Percentiles rank a stretch among this genome's conserved stretches.
phyloP scores from a whole-genome alignment of 2,113 vertebrate species.

The Laterallus jamaicensis region DNA sequence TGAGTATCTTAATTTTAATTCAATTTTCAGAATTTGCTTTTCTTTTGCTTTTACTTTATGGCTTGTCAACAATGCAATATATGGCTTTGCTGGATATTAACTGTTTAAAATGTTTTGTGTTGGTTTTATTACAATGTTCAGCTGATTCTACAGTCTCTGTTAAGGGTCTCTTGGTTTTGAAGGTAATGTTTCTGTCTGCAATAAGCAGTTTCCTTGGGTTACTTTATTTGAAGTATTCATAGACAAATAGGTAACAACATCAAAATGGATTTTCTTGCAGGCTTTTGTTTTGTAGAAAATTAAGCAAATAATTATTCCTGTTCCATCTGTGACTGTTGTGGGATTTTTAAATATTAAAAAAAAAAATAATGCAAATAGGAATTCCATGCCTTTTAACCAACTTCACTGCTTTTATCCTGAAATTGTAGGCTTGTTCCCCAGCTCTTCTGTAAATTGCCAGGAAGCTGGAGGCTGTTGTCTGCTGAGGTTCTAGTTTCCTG shows the following conservation, averaged over 20 bases:
- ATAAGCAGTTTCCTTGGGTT: background rate
- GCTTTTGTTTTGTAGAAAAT: background rate
- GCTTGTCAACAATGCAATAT: background rate
- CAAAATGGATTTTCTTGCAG: background rate
- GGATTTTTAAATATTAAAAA: background rate
- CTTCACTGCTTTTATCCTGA: slow-evolving; percentile 20
- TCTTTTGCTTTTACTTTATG: background rate
- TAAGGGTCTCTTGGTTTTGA: background rate
- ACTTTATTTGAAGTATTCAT: background rate
- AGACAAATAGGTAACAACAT: background rate
- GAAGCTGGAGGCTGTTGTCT: background rate
- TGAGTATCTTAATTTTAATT: background rate
- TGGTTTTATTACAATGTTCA: background rate
- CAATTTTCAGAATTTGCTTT: background rate
- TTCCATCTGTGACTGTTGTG: background rate
- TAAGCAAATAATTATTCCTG: background rate
- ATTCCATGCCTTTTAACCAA: background rate
- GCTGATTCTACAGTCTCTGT: background rate
- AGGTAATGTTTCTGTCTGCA: background rate
- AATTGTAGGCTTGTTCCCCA: slow-evolving; percentile 1
- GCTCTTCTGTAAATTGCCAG: background rate
- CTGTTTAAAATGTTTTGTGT: background rate
- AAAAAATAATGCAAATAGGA: background rate
- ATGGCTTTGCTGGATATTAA: background rate
- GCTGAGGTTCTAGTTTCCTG: background rate